Evolutionary conservation across 1,140 invertebrate species (phyloP), one percentile per base, ranked within the genome.

Genomic region (Dendrolimus kikuchii): DNA sequence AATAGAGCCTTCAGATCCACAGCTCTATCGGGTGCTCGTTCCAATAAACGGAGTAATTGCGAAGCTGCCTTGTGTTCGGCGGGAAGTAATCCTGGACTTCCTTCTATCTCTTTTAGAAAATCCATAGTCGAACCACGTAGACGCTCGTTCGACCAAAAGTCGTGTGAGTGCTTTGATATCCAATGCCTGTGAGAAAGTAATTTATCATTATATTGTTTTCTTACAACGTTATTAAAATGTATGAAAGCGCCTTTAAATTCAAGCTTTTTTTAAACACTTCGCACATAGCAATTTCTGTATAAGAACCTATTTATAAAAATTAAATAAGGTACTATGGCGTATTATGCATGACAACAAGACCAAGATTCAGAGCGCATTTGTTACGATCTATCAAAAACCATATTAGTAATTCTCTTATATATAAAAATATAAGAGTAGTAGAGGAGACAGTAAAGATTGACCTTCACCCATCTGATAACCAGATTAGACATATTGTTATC

Each of bases 1-100:
- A 98, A 88, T 4, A 98, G 77, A 10, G 91, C 86, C 46, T 91
- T 89, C 8, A 98, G 81, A 68, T 97, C 94, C 8, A 64, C 88
- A 87, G 67, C 68, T 61, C 74, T 68, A 38, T 85, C 84, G 0
- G 80, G 84, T 4, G 66, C 93, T 55, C 94, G 92, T 38, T 93
- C 94, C 5, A 98, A 89, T 10, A 97, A 87, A 49, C 94, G 88
- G 8, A 97, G 84, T 10, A 98, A 75, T 77, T 96, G 93, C 45
- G 92, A 90, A 1, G 96, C 96, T 2, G 95, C 94, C 77, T 97
- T 96, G 71, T 97, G 95, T 74, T 98, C 96, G 0, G 95, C 93
- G 0, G 95, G 95, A 40, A 97, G 85, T n/a, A 98, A 82, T 64
- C 94, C 95, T 0, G 94, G 92, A 68, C 93, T 95, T 64, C 92